Percentiles rank a stretch among this genome's conserved stretches.
These are phyloP conservation scores for Zaprionus obscuricornis DNA, from an alignment of 2,888 invertebrate species.

Conservation along the genomic window DNA sequence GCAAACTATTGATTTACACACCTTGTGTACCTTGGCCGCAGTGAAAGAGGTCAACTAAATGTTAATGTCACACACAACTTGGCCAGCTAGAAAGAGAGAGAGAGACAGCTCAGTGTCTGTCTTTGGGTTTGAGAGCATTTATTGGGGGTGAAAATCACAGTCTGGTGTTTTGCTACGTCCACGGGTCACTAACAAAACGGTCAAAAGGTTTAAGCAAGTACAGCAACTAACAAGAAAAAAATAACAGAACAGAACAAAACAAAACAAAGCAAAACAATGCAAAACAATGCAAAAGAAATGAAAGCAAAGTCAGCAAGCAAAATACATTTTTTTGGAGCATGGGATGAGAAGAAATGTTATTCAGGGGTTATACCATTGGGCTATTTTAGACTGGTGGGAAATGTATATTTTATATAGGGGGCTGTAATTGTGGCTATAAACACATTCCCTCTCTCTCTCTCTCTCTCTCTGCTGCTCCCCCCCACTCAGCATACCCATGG, in stretches of 20 bases:
- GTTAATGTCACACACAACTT: conserved; percentile 76
- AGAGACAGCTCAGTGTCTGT: conserved; percentile 50
- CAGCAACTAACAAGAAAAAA: conserved; percentile 39
- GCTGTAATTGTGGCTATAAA: conserved; percentile 17
- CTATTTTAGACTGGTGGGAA: conserved; percentile 72
- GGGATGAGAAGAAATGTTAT: too few species aligned
- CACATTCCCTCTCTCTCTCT: too few species aligned
- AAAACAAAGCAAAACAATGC: conserved; percentile 23
- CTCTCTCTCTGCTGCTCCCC: too few species aligned
- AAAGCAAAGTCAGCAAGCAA: conserved; percentile 29
- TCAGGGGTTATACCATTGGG: conserved; percentile 24
- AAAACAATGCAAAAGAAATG: conserved; percentile 24
- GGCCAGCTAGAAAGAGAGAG: conserved; percentile 16
- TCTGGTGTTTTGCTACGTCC: conserved; percentile 53
- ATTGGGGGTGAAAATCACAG: conserved; percentile 63
- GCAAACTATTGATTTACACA: conserved; percentile 66
- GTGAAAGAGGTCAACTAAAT: conserved; percentile 78
- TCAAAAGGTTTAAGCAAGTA: conserved; percentile 62
- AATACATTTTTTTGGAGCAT: too few species aligned
- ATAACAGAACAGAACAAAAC: conserved; percentile 13
- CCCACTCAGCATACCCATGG: not conserved
- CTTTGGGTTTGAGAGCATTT: conserved; percentile 12
- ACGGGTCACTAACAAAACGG: conserved; percentile 70
- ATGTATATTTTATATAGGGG: too few species aligned
- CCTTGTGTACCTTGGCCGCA: conserved; percentile 75